Evolutionary conservation across 2,888 invertebrate species (phyloP).

Genomic region (Monopis laevigella): DNA sequence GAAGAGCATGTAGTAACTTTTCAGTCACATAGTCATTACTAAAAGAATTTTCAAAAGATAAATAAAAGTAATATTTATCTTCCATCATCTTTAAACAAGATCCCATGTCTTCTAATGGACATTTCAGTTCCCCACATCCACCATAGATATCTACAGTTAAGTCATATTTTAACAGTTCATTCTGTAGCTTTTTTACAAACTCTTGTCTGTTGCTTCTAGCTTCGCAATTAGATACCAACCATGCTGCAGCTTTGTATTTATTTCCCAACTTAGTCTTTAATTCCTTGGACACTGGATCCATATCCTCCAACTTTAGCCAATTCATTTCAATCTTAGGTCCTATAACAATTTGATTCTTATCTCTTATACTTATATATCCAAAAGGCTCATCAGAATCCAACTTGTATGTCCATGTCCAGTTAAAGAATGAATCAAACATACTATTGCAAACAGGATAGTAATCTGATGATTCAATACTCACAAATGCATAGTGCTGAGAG

Average conservation of each 20-base stretch:
- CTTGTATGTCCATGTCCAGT: constrained; percentile 23
- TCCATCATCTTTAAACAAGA: constrained; percentile 6
- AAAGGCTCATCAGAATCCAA: constrained; percentile 18
- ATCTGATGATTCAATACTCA: constrained; percentile 19
- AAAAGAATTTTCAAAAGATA: constrained; percentile 12
- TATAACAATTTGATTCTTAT: constrained; percentile 1
- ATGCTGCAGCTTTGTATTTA: constrained; percentile 14
- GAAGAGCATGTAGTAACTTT: constrained; percentile 10
- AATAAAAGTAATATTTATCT: constrained; percentile 9
- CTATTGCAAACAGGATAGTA: constrained; percentile 18
- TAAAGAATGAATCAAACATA: constrained; percentile 19
- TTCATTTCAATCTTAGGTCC: constrained; percentile 12
- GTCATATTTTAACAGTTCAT: constrained; percentile 1
- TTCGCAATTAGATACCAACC: constrained; percentile 15
- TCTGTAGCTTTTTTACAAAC: constrained; percentile 11
- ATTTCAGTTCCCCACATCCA: constrained; percentile 12
- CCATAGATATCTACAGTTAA: constrained; percentile 15
- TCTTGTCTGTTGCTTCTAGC: constrained; percentile 8
- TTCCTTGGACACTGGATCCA: background rate
- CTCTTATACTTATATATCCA: constrained; percentile 19
- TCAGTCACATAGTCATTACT: constrained; percentile 13
- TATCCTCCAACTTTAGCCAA: constrained; percentile 9
- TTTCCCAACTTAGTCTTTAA: constrained; percentile 6
- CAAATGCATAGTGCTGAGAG: constrained; percentile 36
- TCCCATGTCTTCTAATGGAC: constrained; percentile 2